Base-by-base conservation (phyloP, 2,888 invertebrate species). In the Anthoptus insignis region DNA sequence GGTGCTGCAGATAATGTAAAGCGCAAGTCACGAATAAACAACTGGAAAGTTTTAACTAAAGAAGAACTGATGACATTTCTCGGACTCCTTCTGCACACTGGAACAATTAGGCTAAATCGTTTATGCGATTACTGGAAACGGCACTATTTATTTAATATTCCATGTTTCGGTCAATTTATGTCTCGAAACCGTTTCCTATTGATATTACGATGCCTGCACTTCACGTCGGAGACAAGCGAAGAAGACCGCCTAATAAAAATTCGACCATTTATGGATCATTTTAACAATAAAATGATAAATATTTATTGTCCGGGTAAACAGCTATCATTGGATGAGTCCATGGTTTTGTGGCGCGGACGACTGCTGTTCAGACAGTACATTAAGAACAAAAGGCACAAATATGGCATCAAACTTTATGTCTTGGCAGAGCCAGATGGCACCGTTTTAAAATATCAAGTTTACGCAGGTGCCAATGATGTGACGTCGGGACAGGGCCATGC, bases 351-450 rank as follows among this genome's bases (percentile, higher is more conserved):
- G 77, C 74, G 81, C 14, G 83, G 82, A 3, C 37, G 67, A 9
- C 7, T 69, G 4, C 14, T 61, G 14, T 69, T 71, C 32, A 13
- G 58, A n/a, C 72, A 69, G 76, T 66, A 49, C 32, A 67, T 65
- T 8, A 69, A 64, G 39, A 59, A 77, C 45, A 84, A 83, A 69
- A 57, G 73, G n/a, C n/a, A n/a, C n/a, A n/a, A n/a, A n/a, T n/a
- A n/a, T n/a, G n/a, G n/a, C n/a, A n/a, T n/a, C n/a, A 82, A 81
- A 68, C 52, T 86, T 0, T 82, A 86, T 67, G 74, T 80, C 14
- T 68, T 86, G 2, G 75, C 78, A 4, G 79, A 83, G 64, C 77
- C 81, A 21, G 73, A 78, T 70, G 84, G 84, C 6, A 65, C 63
- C 0, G 66, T 75, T 34, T 56, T 76, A 57, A 75, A 72, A 70